These are phyloP conservation scores for Ypsolopha scabrella DNA, from an alignment of 2,888 invertebrate genomes.

Conservation along the genomic window DNA sequence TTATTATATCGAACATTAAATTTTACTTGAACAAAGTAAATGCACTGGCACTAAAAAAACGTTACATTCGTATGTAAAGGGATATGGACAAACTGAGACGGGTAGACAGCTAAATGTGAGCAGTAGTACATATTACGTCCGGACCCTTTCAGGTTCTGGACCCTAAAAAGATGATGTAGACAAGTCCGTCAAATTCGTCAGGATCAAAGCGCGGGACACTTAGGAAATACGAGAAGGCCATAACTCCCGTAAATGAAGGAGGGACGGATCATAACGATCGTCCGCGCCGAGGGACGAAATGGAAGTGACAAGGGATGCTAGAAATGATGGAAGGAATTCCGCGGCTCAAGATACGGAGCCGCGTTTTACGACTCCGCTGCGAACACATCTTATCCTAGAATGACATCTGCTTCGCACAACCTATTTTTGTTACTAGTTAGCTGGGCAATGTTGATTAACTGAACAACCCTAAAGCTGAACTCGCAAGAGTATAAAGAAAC, in stretches of 20 bases:
- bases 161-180: background rate
- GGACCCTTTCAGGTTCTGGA: background rate
- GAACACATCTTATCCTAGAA: constrained; percentile 41
- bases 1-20: too few species aligned
- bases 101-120: too few species aligned
- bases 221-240: constrained; percentile 54
- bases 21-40: too few species aligned
- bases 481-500: background rate
- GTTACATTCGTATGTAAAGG: too few species aligned
- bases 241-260: constrained; percentile 60
- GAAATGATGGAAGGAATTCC: constrained; percentile 60
- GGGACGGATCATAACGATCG: constrained; percentile 43
- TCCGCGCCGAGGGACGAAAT: constrained; percentile 48
- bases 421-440: background rate
- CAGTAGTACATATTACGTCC: background rate
- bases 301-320: constrained; percentile 63
- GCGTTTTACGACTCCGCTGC: constrained; percentile 45
- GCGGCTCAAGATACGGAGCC: constrained; percentile 39
- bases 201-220: constrained; percentile 41
- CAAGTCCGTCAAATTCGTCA: constrained; percentile 18
- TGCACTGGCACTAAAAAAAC: too few species aligned
- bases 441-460: background rate
- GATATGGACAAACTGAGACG: too few species aligned
- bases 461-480: background rate
- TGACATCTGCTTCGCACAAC: constrained; percentile 1